Evolutionary conservation across 2,797 vertebrate species (phyloP), one percentile per base, ranked within the genome.

Genomic region (Squalus acanthias): DNA sequence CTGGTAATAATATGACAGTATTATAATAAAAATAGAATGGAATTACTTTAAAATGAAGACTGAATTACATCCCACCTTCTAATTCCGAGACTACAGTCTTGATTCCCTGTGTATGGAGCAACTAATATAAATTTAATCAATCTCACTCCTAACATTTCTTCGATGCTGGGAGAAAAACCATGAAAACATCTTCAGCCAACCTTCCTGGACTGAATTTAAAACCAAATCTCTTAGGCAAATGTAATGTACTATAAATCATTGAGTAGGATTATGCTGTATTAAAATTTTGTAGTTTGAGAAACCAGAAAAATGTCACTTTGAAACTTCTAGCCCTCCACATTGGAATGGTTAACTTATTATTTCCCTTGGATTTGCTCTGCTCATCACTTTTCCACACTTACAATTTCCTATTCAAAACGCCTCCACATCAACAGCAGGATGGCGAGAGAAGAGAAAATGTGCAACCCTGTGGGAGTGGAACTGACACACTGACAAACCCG

Each of bases 311-410:
- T 60, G 53, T 17, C 91, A 46, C 65, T 93, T 9, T 63, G 12
- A 93, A 93, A 22, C n/a, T 46, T 69, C 22, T 3, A 93, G 17
- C 91, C 29, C 46, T 69, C 65, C 65, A 67, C 1, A 20, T 46
- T 69, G 91, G 91, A 69, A 69, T 46, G 65, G n/a, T 26, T 67
- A 39, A 93, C n/a, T 93, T 67, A 69, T 69, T 65, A 93, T 69
- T 93, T 69, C 65, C 20, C n/a, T 67, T n/a, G 8, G 22, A 93
- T 20, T 26, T 93, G 20, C 63, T 93, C 65, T 46, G 22, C 63
- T 46, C n/a, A 93, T 46, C 91, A 93, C n/a, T 93, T 46, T 69
- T 93, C 69, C 65, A 93, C 91, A 93, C 65, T 93, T 67, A 65
- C 91, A 24, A 22, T 69, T 93, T 24, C 63, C 15, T 24, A 67